Conservation (phyloP, 2,113 vertebrate genomes). For the Psittacara wagleri region DNA sequence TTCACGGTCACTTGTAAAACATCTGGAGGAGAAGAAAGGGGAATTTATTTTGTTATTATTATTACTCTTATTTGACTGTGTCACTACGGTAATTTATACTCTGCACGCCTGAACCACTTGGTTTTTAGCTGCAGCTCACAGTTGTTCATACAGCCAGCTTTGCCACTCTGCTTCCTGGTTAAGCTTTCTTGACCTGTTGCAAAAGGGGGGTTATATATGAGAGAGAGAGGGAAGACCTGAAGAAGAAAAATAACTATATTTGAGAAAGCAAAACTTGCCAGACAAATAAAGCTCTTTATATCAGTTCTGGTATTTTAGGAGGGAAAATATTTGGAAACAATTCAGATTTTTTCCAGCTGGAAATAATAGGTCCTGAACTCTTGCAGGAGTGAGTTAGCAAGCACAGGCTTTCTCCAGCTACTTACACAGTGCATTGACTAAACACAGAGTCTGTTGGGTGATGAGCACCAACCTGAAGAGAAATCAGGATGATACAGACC, state of each 20-base stretch:
- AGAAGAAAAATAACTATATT: background rate
- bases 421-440: background rate
- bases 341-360: constrained; percentile 5
- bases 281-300: background rate
- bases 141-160: background rate
- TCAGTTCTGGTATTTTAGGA: background rate
- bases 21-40: background rate
- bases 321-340: background rate
- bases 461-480: background rate
- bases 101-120: background rate
- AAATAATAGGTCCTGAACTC: background rate
- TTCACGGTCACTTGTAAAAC: background rate
- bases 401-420: background rate
- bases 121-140: background rate
- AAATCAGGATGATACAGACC: background rate
- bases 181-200: background rate
- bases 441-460: rapidly evolving
- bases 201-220: rapidly evolving
- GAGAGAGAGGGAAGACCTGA: background rate
- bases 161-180: background rate
- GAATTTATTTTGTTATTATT: background rate
- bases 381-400: background rate
- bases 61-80: background rate
- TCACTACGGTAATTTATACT: background rate
- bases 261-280: background rate